A percentile compares a stretch with the other conserved stretches of the same genome.
Conservation (phyloP, 2,888 invertebrate species). For the Drosophila prostipennis region DNA sequence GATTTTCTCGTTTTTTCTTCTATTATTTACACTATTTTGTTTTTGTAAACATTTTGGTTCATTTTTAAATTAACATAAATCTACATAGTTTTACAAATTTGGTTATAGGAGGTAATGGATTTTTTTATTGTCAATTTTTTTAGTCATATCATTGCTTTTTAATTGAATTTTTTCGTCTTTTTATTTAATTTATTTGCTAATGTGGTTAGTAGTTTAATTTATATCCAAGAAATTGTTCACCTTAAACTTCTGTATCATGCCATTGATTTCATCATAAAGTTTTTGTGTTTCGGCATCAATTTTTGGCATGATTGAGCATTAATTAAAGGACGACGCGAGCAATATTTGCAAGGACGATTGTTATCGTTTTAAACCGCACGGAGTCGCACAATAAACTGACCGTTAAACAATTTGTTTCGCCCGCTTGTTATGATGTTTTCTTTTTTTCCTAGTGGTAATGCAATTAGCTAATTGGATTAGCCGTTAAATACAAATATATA, state of each 20-base stretch:
- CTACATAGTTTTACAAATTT: too few species aligned
- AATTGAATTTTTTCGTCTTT: background rate
- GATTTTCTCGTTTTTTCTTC: too few species aligned
- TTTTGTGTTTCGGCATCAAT: constrained; percentile 92
- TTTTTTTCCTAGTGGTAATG: constrained; percentile 62
- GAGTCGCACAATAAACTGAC: constrained; percentile 65
- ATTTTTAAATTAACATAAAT: too few species aligned
- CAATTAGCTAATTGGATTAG: constrained; percentile 82
- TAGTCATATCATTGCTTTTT: background rate
- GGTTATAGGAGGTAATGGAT: too few species aligned
- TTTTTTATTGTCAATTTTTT: too few species aligned
- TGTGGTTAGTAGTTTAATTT: background rate
- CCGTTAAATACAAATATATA: constrained; percentile 28
- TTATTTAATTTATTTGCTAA: background rate
- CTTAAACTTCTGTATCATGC: constrained; percentile 91
- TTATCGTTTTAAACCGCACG: constrained; percentile 45
- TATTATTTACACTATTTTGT: too few species aligned
- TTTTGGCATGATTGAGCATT: constrained; percentile 88
- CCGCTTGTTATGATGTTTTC: constrained; percentile 65
- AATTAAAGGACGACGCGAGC: constrained; percentile 22
- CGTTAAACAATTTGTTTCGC: constrained; percentile 47
- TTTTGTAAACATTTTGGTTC: too few species aligned
- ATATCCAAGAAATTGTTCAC: constrained; percentile 83
- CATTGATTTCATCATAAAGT: constrained; percentile 92
- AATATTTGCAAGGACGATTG: constrained; percentile 20